phyloP scores from a whole-genome alignment of 37 sponge, comb jelly and placozoan genomes.

The Sycon ciliatum region DNA sequence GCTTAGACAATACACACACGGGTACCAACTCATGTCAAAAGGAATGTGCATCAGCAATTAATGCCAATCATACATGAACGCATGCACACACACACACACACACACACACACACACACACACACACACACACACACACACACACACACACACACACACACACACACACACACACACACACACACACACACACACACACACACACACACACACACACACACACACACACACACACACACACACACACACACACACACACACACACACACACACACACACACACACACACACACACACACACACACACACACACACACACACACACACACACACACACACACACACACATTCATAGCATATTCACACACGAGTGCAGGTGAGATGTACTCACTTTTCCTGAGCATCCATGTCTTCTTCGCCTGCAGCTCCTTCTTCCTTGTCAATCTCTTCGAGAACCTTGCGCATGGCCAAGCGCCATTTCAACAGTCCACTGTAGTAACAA shows the following conservation, averaged over 20 bases:
- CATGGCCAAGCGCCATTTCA: constrained; percentile 74
- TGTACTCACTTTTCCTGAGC: constrained; percentile 41
- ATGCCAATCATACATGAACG: neutral
- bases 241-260: constrained; percentile 34
- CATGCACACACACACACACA: constrained; percentile 28
- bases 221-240: constrained; percentile 30
- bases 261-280: constrained; percentile 23
- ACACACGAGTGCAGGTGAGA: too few relatives aligned
- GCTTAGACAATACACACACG: too few relatives aligned
- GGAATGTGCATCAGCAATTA: neutral
- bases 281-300: constrained; percentile 21
- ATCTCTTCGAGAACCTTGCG: constrained; percentile 61
- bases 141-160: constrained; percentile 46
- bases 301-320: too few relatives aligned
- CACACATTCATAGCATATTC: too few relatives aligned
- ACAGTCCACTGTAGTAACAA: constrained; percentile 39
- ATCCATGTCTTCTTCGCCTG: constrained; percentile 34
- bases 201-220: constrained; percentile 33
- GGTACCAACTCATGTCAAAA: neutral
- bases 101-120: constrained; percentile 54
- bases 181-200: constrained; percentile 35
- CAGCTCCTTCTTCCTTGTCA: constrained; percentile 31
- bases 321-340: constrained; percentile 17
- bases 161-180: constrained; percentile 30
- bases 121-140: constrained; percentile 48